A percentile compares a stretch with the other conserved stretches of the same genome.
These are phyloP conservation scores for Coregonus sp. DNA, from an alignment of 2,797 vertebrate species.

Conservation along the genomic window DNA sequence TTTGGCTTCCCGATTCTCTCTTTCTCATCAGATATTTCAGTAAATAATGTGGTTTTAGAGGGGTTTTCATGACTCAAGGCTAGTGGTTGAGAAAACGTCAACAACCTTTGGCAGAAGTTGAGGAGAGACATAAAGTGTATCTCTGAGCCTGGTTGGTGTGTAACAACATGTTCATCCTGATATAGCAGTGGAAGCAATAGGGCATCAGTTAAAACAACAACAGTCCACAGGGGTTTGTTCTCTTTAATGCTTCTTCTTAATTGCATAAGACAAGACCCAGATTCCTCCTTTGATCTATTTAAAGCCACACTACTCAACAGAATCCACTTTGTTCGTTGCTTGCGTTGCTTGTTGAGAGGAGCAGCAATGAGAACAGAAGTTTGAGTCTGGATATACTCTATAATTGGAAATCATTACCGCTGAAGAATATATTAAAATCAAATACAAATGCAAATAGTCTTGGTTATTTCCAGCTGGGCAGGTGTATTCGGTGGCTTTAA, in stretches of 20 bases:
- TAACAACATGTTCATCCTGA: slow-evolving; percentile 75
- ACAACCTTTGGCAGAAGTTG: slow-evolving; percentile 49
- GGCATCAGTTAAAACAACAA: slow-evolving; percentile 75
- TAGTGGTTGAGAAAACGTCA: slow-evolving; percentile 44
- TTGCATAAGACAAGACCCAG: slow-evolving; percentile 79
- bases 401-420: slow-evolving; percentile 74
- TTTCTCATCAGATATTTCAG: slow-evolving; percentile 27
- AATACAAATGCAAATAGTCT: slow-evolving; percentile 77
- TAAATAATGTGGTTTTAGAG: slow-evolving; percentile 32
- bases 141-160: slow-evolving; percentile 39
- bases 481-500: slow-evolving; percentile 56
- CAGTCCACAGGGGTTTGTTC: slow-evolving; percentile 78
- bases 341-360: slow-evolving; percentile 55
- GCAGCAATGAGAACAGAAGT: slow-evolving; percentile 35
- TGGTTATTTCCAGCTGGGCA: slow-evolving; percentile 67
- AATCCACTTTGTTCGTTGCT: slow-evolving; percentile 65
- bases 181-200: slow-evolving; percentile 70
- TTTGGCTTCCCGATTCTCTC: slow-evolving; percentile 12
- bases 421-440: slow-evolving; percentile 72
- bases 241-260: slow-evolving; percentile 80
- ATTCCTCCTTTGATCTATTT: slow-evolving; percentile 80
- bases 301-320: slow-evolving; percentile 72
- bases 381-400: slow-evolving; percentile 56
- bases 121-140: slow-evolving; percentile 49
- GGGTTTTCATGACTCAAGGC: slow-evolving; percentile 52